phyloP scores from a whole-genome alignment of 2,888 invertebrate species.

The Caenorhabditis sp. region DNA sequence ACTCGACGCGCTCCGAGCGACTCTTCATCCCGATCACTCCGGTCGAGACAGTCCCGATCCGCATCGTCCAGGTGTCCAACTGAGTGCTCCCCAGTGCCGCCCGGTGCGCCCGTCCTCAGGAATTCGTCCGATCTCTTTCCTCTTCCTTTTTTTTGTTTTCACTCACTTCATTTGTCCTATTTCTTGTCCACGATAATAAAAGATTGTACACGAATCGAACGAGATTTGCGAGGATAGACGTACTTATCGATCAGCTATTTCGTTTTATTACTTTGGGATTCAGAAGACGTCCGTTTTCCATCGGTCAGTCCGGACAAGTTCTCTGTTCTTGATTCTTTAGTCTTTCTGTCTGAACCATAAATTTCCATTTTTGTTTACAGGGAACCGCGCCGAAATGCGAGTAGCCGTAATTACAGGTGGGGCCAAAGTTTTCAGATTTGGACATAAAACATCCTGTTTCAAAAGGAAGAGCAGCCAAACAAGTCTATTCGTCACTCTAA shows the following conservation, averaged over 20 bases:
- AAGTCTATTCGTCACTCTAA: too few relatives aligned
- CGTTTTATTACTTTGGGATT: background rate
- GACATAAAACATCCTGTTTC: background rate
- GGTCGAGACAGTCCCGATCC: constrained; percentile 45
- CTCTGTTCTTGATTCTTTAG: constrained; percentile 9
- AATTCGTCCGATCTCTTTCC: constrained; percentile 22
- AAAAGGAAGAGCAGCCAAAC: background rate
- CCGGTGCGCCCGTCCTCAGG: constrained; percentile 28
- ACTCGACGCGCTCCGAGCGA: constrained; percentile 51
- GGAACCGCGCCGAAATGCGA: constrained; percentile 38
- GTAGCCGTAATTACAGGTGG: constrained; percentile 50
- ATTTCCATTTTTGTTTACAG: constrained; percentile 42
- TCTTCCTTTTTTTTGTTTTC: constrained; percentile 5
- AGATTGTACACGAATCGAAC: background rate
- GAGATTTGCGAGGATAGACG: background rate
- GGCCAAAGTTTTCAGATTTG: constrained; percentile 26
- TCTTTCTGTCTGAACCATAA: constrained; percentile 13
- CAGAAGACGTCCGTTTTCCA: background rate
- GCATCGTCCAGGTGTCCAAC: constrained; percentile 51
- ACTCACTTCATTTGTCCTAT: background rate
- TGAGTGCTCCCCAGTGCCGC: background rate
- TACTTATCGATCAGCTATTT: constrained; percentile 3
- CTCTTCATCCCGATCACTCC: constrained; percentile 54
- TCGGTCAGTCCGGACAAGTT: too few relatives aligned
- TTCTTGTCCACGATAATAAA: constrained; percentile 1